Conservation (phyloP, 92 coral and sea anemone species). For the Porites evermanni region DNA sequence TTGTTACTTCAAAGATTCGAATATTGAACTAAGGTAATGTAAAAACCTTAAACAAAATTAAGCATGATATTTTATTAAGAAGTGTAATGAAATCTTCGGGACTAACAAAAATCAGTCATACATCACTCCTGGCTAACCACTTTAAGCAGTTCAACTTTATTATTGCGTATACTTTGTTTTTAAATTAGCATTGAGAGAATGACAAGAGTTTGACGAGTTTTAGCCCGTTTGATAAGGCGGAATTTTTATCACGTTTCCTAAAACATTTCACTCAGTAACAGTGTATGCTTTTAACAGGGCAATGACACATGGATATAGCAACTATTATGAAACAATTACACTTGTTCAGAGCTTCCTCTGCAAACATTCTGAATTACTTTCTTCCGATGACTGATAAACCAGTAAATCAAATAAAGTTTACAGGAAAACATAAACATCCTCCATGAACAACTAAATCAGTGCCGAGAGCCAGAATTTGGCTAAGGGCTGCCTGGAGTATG, state of each 20-base stretch:
- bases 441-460: constrained; percentile 3
- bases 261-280: not conserved
- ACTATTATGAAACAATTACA: constrained; percentile 28
- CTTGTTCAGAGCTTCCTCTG: constrained; percentile 24
- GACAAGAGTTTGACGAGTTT: not conserved
- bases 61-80: not conserved
- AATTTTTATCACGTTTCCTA: constrained; percentile 3
- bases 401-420: not conserved
- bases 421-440: constrained; percentile 1
- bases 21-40: not conserved
- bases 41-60: not conserved
- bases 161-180: not conserved
- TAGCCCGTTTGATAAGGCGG: not conserved
- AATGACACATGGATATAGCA: constrained; percentile 33
- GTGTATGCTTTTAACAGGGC: not conserved
- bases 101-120: not conserved
- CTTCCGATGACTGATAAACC: not conserved
- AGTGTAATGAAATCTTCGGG: not conserved
- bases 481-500: too few relatives aligned
- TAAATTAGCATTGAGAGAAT: not conserved
- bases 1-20: not conserved
- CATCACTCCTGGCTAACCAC: not conserved
- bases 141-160: not conserved
- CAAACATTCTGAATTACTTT: not conserved
- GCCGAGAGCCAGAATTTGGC: too few relatives aligned